Percentiles rank a stretch among this genome's conserved stretches.
These are phyloP conservation scores for Orientallactaga sibirica DNA, from an alignment of 2,797 vertebrate species.

Conservation along the genomic window DNA sequence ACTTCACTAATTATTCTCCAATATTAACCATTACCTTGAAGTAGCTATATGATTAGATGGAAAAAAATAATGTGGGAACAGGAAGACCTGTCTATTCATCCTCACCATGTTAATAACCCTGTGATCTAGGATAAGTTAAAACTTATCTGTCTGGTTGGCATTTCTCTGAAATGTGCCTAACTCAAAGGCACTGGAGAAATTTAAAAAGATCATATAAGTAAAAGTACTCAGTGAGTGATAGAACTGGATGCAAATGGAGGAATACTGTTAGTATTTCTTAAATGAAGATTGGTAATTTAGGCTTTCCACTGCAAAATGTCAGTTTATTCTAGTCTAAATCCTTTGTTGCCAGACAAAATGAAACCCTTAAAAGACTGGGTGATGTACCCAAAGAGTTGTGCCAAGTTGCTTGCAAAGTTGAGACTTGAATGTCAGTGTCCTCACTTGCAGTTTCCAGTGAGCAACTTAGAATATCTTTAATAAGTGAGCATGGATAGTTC, in stretches of 20 bases:
- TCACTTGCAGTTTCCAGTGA: constrained; percentile 37
- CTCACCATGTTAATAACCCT: constrained; percentile 18
- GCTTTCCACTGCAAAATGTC: constrained; percentile 57
- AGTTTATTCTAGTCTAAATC: constrained; percentile 57
- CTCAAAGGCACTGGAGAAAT: constrained; percentile 50
- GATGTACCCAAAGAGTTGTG: constrained; percentile 15
- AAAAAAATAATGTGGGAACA: constrained; percentile 31
- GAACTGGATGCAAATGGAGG: constrained; percentile 69
- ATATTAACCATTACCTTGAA: constrained; percentile 56
- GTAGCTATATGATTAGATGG: constrained; percentile 34
- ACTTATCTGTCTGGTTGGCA: constrained; percentile 46
- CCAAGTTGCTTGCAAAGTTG: constrained; percentile 18
- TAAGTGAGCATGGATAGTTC: constrained; percentile 22
- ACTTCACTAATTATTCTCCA: constrained; percentile 27
- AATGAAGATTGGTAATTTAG: constrained; percentile 67
- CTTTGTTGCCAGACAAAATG: constrained; percentile 45
- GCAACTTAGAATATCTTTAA: background rate
- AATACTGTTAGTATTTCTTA: constrained; percentile 71
- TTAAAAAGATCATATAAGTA: constrained; percentile 57
- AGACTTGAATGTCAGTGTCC: background rate
- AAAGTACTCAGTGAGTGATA: constrained; percentile 62
- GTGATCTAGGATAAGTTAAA: constrained; percentile 46
- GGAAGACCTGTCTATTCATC: constrained; percentile 25
- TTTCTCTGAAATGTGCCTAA: constrained; percentile 54
- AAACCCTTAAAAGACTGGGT: constrained; percentile 32